Base-by-base conservation (phyloP, 2,797 vertebrate species). In the Esox lucius region DNA sequence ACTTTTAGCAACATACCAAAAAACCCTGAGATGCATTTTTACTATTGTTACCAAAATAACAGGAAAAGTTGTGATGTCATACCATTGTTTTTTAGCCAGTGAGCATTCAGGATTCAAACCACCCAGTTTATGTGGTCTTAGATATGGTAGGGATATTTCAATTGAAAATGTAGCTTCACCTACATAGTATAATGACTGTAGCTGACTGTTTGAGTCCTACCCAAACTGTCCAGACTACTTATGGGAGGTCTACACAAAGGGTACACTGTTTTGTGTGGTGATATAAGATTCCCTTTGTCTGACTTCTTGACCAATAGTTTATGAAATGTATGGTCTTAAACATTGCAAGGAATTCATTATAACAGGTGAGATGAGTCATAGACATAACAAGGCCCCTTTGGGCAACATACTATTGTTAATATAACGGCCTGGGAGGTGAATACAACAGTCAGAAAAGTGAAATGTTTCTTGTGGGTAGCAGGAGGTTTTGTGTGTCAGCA, bases 401-500 rank as follows among this genome's bases (percentile, higher is more conserved):
- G 42, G 24, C 7, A 49, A 46, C 46, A 69, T 12, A 53, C 68
- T 42, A 13, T 19, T 49, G 22, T 48, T 48, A 28, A n/a, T 49
- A 69, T 28, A 28, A 46, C 22, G 68, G 42, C 24, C 16, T n/a
- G 9, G 24, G 42, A 31, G 68, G 68, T 69, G 49, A 70, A 70
- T 70, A 48, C 8, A 7, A 51, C 48, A 31, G 68, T 53, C 68
- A 51, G 24, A 51, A 19, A 53, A 51, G 68, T 70, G 31, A 28
- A 70, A 70, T 51, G 22, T 51, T 48, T 70, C 17, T 16, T 9
- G n/a, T 59, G 19, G 26, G 68, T 48, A 33, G 68, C 15, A 1
- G 26, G 33, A 33, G 26, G 68, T 8, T 19, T 68, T 70, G 46
- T 31, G 68, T 51, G 68, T 70, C 68, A 70, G 68, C 68, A 70